A percentile compares a stretch with the other conserved stretches of the same genome.
Conservation (phyloP, 2,888 invertebrate genomes). For the Tenthredo notha region DNA sequence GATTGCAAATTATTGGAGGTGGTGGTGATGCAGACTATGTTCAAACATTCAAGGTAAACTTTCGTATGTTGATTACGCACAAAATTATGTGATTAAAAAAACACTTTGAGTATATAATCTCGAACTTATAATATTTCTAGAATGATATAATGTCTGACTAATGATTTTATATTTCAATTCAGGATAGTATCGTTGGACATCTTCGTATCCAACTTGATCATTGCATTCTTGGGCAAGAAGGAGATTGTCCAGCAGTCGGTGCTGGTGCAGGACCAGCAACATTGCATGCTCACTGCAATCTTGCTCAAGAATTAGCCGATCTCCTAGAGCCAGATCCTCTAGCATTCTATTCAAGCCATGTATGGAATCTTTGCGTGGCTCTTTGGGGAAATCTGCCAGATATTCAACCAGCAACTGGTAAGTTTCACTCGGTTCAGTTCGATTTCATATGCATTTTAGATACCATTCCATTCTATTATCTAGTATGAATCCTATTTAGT, state of each 20-base stretch:
- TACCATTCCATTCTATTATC: background rate
- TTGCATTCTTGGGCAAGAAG: constrained; percentile 79
- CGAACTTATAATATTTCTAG: background rate
- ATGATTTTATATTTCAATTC: constrained; percentile 42
- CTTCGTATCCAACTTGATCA: constrained; percentile 84
- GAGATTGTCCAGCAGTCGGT: constrained; percentile 79
- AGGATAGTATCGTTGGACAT: constrained; percentile 83
- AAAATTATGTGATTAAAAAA: background rate
- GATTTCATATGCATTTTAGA: constrained; percentile 7
- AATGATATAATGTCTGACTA: background rate
- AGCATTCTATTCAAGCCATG: constrained; percentile 73
- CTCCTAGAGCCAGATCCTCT: constrained; percentile 69
- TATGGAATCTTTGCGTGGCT: constrained; percentile 83
- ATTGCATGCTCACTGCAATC: constrained; percentile 81
- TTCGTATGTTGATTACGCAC: background rate
- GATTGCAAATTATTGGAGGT: constrained; percentile 73
- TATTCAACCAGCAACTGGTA: constrained; percentile 78
- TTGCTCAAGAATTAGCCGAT: constrained; percentile 77
- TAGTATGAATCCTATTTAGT: constrained; percentile 73
- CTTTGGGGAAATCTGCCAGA: constrained; percentile 91
- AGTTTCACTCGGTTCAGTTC: constrained; percentile 61
- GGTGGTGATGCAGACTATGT: constrained; percentile 67
- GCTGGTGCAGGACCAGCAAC: constrained; percentile 78
- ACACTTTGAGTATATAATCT: background rate
- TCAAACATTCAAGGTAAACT: constrained; percentile 67